phyloP scores from a whole-genome alignment of 2,888 invertebrate genomes.

The Andrena chrysosceles region DNA sequence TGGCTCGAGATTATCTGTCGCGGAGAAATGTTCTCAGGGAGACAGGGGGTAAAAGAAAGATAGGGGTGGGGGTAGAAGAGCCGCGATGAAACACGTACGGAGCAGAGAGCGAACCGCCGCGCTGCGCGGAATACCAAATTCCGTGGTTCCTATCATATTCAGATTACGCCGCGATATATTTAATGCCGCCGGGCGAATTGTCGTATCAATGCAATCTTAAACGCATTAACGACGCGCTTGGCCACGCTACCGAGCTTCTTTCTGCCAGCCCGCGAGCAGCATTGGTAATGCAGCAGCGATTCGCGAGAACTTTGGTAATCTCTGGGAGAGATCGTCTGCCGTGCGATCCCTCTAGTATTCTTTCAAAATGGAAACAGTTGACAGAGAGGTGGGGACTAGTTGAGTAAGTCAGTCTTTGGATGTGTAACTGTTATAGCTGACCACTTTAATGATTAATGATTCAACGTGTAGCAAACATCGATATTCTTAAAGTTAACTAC shows the following conservation, averaged over 20 bases:
- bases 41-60: not conserved
- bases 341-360: not conserved
- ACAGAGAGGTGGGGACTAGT: no score
- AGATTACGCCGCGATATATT: slow-evolving; percentile 47
- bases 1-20: slow-evolving; percentile 23
- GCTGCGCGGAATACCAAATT: slow-evolving; percentile 50
- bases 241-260: not conserved
- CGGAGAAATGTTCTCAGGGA: not conserved
- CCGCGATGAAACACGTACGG: slow-evolving; percentile 43
- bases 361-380: not conserved
- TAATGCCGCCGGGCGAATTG: slow-evolving; percentile 21
- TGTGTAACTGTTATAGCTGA: no score
- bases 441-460: no score
- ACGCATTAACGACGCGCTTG: slow-evolving; percentile 9
- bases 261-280: not conserved
- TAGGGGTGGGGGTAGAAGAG: not conserved
- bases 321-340: no score
- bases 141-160: slow-evolving; percentile 39
- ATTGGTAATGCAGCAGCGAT: not conserved
- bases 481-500: no score
- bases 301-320: not conserved
- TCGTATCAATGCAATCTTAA: slow-evolving; percentile 41
- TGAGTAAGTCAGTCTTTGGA: no score
- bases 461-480: no score
- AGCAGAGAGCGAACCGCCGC: slow-evolving; percentile 16